Conservation (phyloP, 2,113 vertebrate genomes). For the Anhinga rufa region DNA sequence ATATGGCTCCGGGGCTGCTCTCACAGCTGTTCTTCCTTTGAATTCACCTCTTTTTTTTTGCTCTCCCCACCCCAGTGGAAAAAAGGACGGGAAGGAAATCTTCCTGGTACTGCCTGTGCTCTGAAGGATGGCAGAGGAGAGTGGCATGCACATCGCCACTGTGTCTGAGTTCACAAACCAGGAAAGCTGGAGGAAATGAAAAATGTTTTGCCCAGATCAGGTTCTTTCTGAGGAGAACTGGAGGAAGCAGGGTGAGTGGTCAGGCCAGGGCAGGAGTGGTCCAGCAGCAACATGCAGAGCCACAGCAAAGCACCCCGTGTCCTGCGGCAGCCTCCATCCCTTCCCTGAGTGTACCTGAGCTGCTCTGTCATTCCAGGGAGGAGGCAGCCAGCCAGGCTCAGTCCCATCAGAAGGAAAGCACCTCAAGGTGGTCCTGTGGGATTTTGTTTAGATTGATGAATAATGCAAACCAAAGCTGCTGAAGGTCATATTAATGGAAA, state of each 20-base stretch:
- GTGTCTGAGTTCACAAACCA: not conserved
- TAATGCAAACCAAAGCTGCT: not conserved
- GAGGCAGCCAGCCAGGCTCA: not conserved
- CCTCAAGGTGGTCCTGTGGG: not conserved
- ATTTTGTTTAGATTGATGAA: not conserved
- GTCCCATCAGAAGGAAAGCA: not conserved
- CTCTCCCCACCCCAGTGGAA: not conserved
- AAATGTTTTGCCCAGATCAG: not conserved
- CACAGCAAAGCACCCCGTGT: not conserved
- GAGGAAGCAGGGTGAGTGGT: not conserved
- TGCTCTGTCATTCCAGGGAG: not conserved
- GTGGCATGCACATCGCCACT: accelerated
- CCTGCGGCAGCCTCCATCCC: not conserved
- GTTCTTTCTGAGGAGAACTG: not conserved
- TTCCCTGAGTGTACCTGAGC: not conserved
- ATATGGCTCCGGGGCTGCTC: not conserved
- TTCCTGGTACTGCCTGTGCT: not conserved
- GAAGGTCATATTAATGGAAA: not conserved
- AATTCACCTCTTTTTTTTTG: not conserved
- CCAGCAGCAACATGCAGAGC: not conserved
- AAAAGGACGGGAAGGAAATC: not conserved
- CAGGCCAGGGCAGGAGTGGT: not conserved
- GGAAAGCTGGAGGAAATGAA: not conserved
- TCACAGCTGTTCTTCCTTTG: not conserved
- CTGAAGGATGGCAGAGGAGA: not conserved